Base-by-base conservation (phyloP, 2,797 vertebrate species). In the Acestrorhynchus altus region DNA sequence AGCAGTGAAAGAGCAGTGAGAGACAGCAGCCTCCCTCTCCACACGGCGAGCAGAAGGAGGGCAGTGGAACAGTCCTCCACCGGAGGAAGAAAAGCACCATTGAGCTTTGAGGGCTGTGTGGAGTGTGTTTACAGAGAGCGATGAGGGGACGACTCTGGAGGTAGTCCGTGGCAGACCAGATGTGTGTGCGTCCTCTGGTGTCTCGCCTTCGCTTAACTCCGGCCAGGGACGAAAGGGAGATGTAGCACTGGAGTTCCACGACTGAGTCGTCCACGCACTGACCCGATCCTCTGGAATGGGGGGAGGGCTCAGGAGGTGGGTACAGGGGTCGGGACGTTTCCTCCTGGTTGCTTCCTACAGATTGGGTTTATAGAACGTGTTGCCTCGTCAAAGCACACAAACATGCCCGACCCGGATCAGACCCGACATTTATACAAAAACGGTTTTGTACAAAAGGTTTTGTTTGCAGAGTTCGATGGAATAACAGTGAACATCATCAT, bases 111-210 rank as follows among this genome's bases (percentile, higher is more conserved):
- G 52, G 79, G 74, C 83, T 81, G 40, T 68, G 28, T 22, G 57
- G 64, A 51, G 74, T 47, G 74, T 80, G 68, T 77, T 82, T 63
- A 51, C 22, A 74, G 65, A 65, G 65, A 70, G 39, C 61, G 52
- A 31, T 65, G 60, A 22, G 80, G 78, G 66, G 87, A 83, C 87
- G 76, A 87, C 83, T 88, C 81, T 87, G 90, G 90, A 92, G 89
- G 91, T 92, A 90, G 92, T 90, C 87, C 80, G 86, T 86, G 84
- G 79, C 68, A 78, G 85, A 88, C 77, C 77, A 81, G 85, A 88
- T 79, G 85, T 78, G 84, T 44, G 82, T 67, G 88, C 86, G 86
- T n/a, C n/a, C 77, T 80, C 82, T 84, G 86, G 84, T 68, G 80
- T 69, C 61, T 57, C 40, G 63, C 51, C 22, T 68, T 78, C 59